Base-by-base conservation (phyloP, 2,888 invertebrate genomes). In the Argynnis bischoffii region DNA sequence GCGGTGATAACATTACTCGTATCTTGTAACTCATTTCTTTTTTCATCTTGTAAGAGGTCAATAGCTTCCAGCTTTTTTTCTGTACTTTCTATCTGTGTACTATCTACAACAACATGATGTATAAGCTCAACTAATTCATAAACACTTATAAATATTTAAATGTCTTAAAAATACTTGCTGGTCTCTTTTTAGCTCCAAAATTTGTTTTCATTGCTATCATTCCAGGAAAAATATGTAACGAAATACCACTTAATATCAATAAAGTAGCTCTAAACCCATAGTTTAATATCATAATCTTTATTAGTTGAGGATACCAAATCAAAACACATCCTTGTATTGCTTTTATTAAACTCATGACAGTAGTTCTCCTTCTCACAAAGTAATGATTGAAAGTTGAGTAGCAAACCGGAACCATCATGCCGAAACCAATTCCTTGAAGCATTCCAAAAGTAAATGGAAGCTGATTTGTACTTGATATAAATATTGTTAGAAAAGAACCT, bases 211-310 rank as follows among this genome's bases (percentile, higher is more conserved):
- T 93, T 55, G 93, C 81, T 6, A 92, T 77, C 89, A 94, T 94
- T 57, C 94, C 95, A 3, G 94, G 90, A 56, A 95, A 85, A 18
- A 92, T 89, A 73, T 95, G 92, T 35, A 95, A 80, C 47, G 95
- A 93, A 74, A 95, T 82, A 50, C 93, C 95, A 18, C 94, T 93
- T 65, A 94, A 81, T 50, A 95, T 84, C 0, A 94, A 84, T 21
- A 94, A 84, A 0, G 95, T 94, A 41, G 95, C 95, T 84, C 95
- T 88, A 77, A 95, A 95, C 63, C 95, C 95, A 65, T 94, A 95
- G 0, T 76, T 66, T 0, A 80, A 81, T 82, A 95, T 87, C 55
- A 94, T 84, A 26, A 83, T 78, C 74, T 93, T 94, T 11, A 94
- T 81, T 0, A 94, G 72, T 57, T 93, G 90, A 0, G 95, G 95